These are phyloP conservation scores for Mythimna albipuncta DNA, from an alignment of 2,888 invertebrate species.

Conservation along the genomic window DNA sequence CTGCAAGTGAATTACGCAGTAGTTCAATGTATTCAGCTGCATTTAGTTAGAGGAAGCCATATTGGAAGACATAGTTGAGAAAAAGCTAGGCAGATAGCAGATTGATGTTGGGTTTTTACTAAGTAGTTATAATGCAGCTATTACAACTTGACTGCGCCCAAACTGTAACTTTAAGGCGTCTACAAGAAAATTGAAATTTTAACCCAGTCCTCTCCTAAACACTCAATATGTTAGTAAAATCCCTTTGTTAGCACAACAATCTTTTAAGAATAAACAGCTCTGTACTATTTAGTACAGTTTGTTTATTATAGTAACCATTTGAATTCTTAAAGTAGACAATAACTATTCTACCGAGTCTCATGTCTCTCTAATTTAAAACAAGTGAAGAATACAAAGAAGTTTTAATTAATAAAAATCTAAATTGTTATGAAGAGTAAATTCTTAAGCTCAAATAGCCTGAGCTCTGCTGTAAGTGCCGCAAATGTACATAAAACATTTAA, in stretches of 20 bases:
- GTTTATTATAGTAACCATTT: neutral
- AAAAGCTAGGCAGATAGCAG: neutral
- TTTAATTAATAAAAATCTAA: neutral
- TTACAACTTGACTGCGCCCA: neutral
- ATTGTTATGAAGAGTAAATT: neutral
- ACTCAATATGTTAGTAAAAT: slow-evolving; percentile 22
- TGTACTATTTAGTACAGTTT: too few relatives aligned
- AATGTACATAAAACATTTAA: neutral
- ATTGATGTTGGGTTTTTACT: neutral
- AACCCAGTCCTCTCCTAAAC: neutral
- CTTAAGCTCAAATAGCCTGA: neutral
- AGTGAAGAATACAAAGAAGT: neutral
- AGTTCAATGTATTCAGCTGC: neutral
- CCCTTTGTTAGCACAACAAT: neutral
- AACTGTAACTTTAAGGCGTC: neutral
- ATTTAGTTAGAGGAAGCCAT: neutral
- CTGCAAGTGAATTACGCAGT: neutral
- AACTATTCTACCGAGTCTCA: neutral
- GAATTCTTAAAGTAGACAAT: neutral
- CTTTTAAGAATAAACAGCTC: neutral
- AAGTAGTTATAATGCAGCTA: neutral
- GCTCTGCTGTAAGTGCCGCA: neutral
- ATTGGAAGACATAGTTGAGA: too few relatives aligned
- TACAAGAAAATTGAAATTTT: neutral
- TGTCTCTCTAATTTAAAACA: neutral